A percentile compares a stretch with the other conserved stretches of the same genome.
Evolutionary conservation across 2,888 invertebrate genomes (phyloP).

Genomic region (Odontothrips loti): DNA sequence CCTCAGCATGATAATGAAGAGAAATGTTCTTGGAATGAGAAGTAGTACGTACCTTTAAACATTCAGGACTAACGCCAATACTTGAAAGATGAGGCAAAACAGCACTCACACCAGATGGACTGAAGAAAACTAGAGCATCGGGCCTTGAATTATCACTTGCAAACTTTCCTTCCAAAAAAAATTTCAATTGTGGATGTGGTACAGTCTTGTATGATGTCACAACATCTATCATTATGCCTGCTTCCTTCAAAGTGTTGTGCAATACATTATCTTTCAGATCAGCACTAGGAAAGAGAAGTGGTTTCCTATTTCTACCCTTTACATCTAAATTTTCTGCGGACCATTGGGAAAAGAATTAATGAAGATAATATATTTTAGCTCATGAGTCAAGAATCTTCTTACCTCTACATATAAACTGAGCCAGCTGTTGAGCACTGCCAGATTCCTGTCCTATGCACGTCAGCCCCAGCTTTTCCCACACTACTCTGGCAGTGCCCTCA

Average conservation of each 20-base stretch:
- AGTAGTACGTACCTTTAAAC: neutral
- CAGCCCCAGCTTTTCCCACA: neutral
- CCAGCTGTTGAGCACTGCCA: neutral
- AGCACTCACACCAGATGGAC: neutral
- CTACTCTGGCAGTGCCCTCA: neutral
- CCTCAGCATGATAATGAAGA: too few species aligned
- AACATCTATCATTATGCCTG: neutral
- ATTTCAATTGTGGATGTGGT: neutral
- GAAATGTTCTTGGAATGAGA: too few species aligned
- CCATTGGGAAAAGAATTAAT: too few species aligned
- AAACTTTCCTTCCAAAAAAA: neutral
- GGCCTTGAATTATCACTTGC: neutral
- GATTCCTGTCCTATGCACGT: neutral
- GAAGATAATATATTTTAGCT: too few species aligned
- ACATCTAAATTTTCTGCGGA: neutral
- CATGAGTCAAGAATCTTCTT: neutral
- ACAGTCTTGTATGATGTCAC: neutral
- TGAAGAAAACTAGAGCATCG: neutral
- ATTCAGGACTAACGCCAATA: neutral
- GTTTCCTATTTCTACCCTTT: neutral
- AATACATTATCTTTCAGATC: neutral
- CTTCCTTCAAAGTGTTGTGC: neutral
- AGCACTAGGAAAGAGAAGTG: neutral
- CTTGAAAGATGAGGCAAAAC: neutral
- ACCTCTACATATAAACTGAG: neutral